Conservation (phyloP, 2,797 vertebrate species). For the Syndactyla subalaris region DNA sequence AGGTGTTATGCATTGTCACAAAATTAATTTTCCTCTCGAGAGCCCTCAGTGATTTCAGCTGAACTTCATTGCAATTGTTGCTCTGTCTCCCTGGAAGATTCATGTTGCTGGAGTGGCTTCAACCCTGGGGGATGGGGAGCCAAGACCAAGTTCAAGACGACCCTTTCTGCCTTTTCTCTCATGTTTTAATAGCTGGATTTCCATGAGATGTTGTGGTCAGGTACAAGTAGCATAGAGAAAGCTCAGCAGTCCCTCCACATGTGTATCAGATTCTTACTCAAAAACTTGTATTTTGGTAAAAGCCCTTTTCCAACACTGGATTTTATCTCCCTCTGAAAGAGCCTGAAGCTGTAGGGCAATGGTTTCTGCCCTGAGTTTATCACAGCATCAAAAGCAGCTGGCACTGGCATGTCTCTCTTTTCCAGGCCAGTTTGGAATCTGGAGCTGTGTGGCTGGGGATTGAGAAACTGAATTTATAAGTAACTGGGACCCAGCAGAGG, state of each 20-base stretch:
- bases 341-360: background rate
- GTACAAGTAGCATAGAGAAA: background rate
- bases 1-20: background rate
- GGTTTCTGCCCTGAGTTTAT: background rate
- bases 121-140: background rate
- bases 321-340: background rate
- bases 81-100: slow-evolving; percentile 14
- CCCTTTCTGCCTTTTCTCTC: background rate
- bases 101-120: background rate
- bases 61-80: background rate
- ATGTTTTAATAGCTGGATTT: background rate
- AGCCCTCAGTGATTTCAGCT: slow-evolving; percentile 32
- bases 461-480: background rate
- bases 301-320: fast-evolving
- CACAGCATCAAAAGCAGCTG: background rate
- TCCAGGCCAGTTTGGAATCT: background rate
- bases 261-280: background rate
- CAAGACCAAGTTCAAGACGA: background rate
- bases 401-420: background rate
- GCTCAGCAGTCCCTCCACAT: background rate
- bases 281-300: background rate
- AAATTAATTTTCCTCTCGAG: slow-evolving; percentile 41
- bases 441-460: fast-evolving
- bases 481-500: background rate
- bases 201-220: background rate